Base-by-base conservation (phyloP, 2,888 invertebrate species). In the Orchesellides sinensis region DNA sequence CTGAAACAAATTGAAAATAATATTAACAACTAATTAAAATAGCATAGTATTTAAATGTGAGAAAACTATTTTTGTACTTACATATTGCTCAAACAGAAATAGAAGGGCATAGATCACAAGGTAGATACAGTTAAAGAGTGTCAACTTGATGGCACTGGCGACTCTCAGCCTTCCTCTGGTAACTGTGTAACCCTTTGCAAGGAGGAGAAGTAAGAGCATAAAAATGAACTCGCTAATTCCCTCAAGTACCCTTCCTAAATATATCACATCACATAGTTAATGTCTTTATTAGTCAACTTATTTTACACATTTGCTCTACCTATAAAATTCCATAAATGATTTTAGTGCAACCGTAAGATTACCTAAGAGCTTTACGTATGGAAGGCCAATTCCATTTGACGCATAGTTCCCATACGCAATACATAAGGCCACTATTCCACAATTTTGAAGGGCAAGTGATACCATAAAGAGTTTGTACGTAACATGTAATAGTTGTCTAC, bases 181-280 rank as follows among this genome's bases (percentile, higher is more conserved):
- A 29, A 98, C 94, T 0, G 97, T 97, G 90, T 94, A 98, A 0
- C 98, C 98, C 89, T 97, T 96, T 0, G 95, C 96, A 90, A 98
- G 91, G 4, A 98, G 91, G 0, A 98, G 91, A 69, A 98, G 91
- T 14, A 97, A 91, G 0, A 96, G 90, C 0, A 97, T 91, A 89
- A 95, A 97, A 0, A 93, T 91, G 70, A 94, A 94, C 89, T 95
- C 95, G 17, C 95, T 94, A 1, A 93, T 90, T 0, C 95, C 93
- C 90, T 94, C 94, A 52, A 94, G 90, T 84, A 95, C 91, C 84
- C 93, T 92, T n/a, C 95, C 95, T 94, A 47, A 5, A 54, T 19
- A 63, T 40, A 40, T 40, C 4, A 40, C 10, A 40, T n/a, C n/a
- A 2, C 10, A 40, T 32, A 5, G 32, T 32, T 32, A 32, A 32